Conservation (phyloP, 1,140 invertebrate species). For the Capitella teleta region DNA sequence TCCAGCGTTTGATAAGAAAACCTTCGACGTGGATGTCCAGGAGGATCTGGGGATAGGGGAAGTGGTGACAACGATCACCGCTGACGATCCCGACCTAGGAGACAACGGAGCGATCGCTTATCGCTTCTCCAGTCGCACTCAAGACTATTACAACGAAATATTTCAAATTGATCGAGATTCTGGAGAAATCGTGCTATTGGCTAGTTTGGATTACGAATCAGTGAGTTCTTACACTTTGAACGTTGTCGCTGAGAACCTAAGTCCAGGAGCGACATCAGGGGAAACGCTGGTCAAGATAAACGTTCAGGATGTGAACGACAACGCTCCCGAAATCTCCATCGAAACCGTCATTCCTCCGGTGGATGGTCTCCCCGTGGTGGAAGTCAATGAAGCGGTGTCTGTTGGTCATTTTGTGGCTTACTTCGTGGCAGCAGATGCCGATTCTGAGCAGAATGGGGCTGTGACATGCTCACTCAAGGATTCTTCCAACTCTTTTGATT, state of each 20-base stretch:
- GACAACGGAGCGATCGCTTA: constrained; percentile 69
- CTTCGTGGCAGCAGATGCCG: constrained; percentile 6
- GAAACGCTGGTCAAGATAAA: constrained; percentile 1
- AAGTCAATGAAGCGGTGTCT: background rate
- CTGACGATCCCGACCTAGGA: constrained; percentile 66
- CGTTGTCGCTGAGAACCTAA: constrained; percentile 5
- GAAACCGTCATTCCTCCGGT: constrained; percentile 2
- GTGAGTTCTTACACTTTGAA: background rate
- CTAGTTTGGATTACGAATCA: constrained; percentile 2
- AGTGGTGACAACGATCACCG: constrained; percentile 55
- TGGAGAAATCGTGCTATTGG: constrained; percentile 2
- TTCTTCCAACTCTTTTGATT: constrained; percentile 1
- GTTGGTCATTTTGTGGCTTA: constrained; percentile 10
- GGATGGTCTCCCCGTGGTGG: background rate
- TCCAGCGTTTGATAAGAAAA: constrained; percentile 57
- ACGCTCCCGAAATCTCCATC: constrained; percentile 51
- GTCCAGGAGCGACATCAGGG: background rate
- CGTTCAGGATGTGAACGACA: constrained; percentile 48
- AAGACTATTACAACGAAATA: background rate
- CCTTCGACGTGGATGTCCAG: constrained; percentile 42
- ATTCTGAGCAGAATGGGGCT: constrained; percentile 8
- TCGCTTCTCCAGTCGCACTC: constrained; percentile 51
- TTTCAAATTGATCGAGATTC: constrained; percentile 5
- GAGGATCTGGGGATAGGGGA: background rate
- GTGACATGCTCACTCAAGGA: constrained; percentile 1